Conservation (phyloP, 2,113 vertebrate genomes). For the Pluvianellus socialis region DNA sequence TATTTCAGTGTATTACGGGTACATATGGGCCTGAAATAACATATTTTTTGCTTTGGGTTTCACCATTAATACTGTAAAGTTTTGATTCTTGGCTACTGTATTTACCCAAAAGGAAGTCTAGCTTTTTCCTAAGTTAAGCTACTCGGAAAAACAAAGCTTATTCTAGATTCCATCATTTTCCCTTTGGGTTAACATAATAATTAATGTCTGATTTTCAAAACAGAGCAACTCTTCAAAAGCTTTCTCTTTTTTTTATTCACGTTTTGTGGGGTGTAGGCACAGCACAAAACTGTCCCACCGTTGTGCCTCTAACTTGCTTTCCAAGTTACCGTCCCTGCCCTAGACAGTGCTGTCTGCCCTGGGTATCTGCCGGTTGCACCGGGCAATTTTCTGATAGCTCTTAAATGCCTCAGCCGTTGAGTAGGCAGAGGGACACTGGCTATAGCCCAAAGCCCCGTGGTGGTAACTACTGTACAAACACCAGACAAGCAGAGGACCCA, state of each 20-base stretch:
- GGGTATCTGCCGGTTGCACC: neutral
- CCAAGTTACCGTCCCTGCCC: neutral
- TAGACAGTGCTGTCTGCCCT: neutral
- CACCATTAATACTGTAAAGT: neutral
- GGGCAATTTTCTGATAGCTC: neutral
- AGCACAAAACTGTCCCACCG: neutral
- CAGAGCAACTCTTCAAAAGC: neutral
- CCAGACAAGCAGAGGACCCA: neutral
- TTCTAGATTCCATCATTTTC: neutral
- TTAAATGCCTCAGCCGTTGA: neutral
- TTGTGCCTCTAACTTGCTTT: neutral
- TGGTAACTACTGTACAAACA: neutral
- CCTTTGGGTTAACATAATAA: neutral
- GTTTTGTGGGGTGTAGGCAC: neutral
- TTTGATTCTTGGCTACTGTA: neutral
- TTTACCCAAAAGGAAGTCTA: neutral
- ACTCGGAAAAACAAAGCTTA: neutral
- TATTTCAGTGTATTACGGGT: neutral
- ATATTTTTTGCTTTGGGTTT: neutral
- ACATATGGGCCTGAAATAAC: neutral
- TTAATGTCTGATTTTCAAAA: neutral
- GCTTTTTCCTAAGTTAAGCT: neutral
- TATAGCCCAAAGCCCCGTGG: neutral
- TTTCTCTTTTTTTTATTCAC: neutral
- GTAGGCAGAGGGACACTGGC: neutral